Evolutionary conservation across 2,888 invertebrate genomes (phyloP).

Genomic region (Thecophora atra): DNA sequence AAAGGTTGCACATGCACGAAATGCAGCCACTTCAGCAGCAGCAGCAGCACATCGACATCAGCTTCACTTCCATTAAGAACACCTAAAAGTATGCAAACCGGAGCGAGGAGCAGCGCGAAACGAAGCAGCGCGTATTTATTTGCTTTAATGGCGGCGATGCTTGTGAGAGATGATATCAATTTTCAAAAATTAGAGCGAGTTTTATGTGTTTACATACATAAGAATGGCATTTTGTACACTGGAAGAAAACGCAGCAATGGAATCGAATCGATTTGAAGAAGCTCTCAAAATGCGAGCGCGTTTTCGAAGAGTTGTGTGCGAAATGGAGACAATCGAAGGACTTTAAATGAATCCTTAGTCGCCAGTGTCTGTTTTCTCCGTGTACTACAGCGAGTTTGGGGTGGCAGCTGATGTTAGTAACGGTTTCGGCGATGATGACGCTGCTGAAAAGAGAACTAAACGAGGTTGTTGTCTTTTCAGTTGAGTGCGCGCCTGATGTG

Average conservation of each 20-base stretch:
- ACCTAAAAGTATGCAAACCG: constrained; percentile 26
- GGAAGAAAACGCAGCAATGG: not conserved
- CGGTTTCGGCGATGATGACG: constrained; percentile 4
- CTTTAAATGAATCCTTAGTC: no score
- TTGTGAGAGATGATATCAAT: constrained; percentile 13
- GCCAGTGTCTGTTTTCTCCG: no score
- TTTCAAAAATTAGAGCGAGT: not conserved
- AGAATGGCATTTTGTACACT: not conserved
- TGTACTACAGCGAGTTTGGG: no score
- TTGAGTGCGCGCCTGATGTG: constrained; percentile 13
- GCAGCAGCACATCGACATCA: not conserved
- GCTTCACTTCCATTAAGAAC: not conserved
- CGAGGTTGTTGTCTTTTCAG: not conserved
- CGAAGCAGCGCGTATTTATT: not conserved
- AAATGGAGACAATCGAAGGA: no score
- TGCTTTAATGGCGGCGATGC: constrained; percentile 16
- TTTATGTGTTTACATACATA: not conserved
- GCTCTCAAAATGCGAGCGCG: no score
- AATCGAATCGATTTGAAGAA: no score
- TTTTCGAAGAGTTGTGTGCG: no score
- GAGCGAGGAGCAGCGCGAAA: not conserved
- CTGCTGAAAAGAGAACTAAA: not conserved
- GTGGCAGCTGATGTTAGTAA: constrained; percentile 13
- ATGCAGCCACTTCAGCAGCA: not conserved
- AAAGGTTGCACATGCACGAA: constrained; percentile 21